phyloP scores from a whole-genome alignment of 2,113 vertebrate species.

The Chinchilla lanigera region DNA sequence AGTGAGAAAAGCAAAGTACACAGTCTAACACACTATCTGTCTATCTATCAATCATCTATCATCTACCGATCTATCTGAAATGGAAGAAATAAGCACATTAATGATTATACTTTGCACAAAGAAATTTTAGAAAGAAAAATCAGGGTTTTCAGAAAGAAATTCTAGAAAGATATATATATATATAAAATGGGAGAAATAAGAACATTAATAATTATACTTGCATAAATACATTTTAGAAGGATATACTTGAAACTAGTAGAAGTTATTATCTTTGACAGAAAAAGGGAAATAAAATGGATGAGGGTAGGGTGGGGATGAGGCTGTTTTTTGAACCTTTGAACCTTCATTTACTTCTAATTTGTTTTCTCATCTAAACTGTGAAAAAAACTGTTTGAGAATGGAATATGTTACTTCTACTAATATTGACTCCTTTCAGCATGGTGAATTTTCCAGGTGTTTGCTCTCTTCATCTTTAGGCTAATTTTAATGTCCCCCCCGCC shows the following conservation, averaged over 20 bases:
- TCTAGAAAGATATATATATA: neutral
- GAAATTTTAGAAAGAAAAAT: neutral
- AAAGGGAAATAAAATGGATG: neutral
- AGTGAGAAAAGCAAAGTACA: conserved; percentile 4
- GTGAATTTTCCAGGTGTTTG: conserved; percentile 14
- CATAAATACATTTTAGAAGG: conserved; percentile 28
- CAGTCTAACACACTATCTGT: neutral
- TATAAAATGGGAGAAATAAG: conserved; percentile 23
- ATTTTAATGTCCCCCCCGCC: neutral
- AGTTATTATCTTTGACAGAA: neutral
- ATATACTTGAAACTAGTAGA: neutral
- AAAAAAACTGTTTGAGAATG: neutral
- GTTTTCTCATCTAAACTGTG: conserved; percentile 3
- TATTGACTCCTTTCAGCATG: conserved; percentile 6
- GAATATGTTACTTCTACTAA: neutral
- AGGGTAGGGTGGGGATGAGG: neutral
- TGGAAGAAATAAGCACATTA: neutral
- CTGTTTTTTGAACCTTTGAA: conserved; percentile 19
- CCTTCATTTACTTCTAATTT: conserved; percentile 39
- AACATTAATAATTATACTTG: conserved; percentile 34
- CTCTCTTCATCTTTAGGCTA: neutral
- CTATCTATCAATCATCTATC: neutral
- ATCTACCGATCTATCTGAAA: neutral
- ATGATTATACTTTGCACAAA: conserved; percentile 28
- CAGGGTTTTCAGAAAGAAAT: neutral